Evolutionary conservation across 2,888 invertebrate genomes (phyloP), one percentile per base, ranked within the genome.

Genomic region (Andrena chrysosceles): DNA sequence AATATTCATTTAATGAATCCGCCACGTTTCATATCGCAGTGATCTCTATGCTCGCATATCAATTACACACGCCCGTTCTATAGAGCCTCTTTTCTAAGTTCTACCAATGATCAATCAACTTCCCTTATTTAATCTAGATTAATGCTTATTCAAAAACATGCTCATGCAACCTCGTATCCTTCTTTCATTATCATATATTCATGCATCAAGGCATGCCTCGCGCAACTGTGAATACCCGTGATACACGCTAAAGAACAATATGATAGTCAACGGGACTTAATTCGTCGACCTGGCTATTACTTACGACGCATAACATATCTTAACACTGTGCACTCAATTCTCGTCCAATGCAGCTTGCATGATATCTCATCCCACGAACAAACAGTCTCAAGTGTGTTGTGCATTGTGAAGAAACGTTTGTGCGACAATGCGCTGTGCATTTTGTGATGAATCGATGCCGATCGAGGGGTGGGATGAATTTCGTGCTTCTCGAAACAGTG

Each of bases 61-160:
- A n/a, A 29, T 71, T 13, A n/a, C 10, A 6, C 6, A 13, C 35
- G 2, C 6, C 48, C 33, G 42, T 7, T 5, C 42, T 71, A 20
- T 62, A 23, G 71, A 56, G 23, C 49, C 72, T 72, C 29, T n/a
- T 26, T 54, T 67, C 71, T 71, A 71, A 16, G 48, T 49, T 71
- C 71, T 72, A 64, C 23, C 64, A 54, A 35, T 23, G 60, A 64
- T 42, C n/a, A 56, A 42, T 66, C 23, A 59, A 64, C 54, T 49
- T 72, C 68, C 10, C 63, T 71, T 68, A 77, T 77, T 74, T 80
- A 64, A 84, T 81, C 87, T 86, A 85, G 66, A 75, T 84, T 59
- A 84, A 77, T 89, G 87, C 87, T 88, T 89, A 86, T 71, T 83
- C 29, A 85, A 85, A 87, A 89, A 83, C 91, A 91, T 91, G 91